These are phyloP conservation scores for Anaspis maculata DNA, from an alignment of 2,888 invertebrate species.

Conservation along the genomic window DNA sequence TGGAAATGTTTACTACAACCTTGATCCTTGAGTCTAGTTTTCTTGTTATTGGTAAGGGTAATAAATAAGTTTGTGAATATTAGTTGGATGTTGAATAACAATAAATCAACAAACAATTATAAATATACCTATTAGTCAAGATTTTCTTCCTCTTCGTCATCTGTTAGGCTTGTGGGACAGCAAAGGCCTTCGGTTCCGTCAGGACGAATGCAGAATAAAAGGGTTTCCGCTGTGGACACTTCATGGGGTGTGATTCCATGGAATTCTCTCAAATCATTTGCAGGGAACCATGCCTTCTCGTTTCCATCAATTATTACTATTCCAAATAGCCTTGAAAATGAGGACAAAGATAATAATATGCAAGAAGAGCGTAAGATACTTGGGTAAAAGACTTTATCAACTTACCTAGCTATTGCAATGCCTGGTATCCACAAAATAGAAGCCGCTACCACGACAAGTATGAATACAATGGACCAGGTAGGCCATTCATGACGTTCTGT, in stretches of 20 bases:
- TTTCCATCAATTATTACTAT: slow-evolving; percentile 77
- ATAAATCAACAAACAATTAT: too few relatives aligned
- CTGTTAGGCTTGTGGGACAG: slow-evolving; percentile 59
- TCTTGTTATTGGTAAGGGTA: too few relatives aligned
- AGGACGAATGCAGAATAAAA: slow-evolving; percentile 74
- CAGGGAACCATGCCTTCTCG: slow-evolving; percentile 89
- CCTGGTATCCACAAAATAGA: slow-evolving; percentile 85
- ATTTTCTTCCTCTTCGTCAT: slow-evolving; percentile 43
- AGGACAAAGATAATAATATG: background rate
- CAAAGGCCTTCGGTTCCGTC: slow-evolving; percentile 79
- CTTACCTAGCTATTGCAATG: slow-evolving; percentile 70
- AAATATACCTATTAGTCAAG: too few relatives aligned
- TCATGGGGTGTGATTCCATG: slow-evolving; percentile 81
- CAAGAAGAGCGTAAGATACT: too few relatives aligned
- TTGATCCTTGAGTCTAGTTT: too few relatives aligned
- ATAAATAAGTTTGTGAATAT: too few relatives aligned
- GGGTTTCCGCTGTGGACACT: slow-evolving; percentile 66
- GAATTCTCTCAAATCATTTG: slow-evolving; percentile 78
- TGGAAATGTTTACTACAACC: too few relatives aligned
- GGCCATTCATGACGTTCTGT: slow-evolving; percentile 81
- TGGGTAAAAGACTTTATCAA: background rate
- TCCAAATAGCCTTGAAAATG: slow-evolving; percentile 58
- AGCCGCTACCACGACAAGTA: slow-evolving; percentile 63
- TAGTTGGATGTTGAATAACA: too few relatives aligned
- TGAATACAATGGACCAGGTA: slow-evolving; percentile 70